Evolutionary conservation across 2,113 vertebrate genomes (phyloP), one percentile per base, ranked within the genome.

Genomic region (Garra rufa): DNA sequence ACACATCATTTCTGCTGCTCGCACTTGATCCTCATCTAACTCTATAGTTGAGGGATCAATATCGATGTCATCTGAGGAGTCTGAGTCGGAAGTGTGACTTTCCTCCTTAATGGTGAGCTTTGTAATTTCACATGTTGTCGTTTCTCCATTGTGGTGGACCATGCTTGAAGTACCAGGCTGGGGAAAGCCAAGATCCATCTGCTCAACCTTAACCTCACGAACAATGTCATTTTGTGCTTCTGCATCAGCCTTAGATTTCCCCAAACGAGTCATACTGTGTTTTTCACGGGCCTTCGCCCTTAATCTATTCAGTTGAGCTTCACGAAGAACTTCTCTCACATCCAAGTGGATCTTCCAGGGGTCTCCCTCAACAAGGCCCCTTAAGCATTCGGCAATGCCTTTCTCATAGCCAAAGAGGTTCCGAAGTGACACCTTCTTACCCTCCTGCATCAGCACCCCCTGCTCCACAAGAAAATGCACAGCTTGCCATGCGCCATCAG

Each of bases 1-100:
- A 83, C 96, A 96, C 63, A 97, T 94, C 92, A 95, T 95, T 83
- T 93, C 30, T 59, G 94, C 14, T 48, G 96, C 96, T 24, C 57
- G 88, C 65, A 92, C 55, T 43, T 97, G 96, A 84, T 95, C 93
- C n/a, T 7, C 76, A 65, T 97, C 96, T 69, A 95, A 65, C 0
- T 88, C 86, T 44, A 48, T 26, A 3, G 87, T 78, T 34, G 5
- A 26, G n/a, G 44, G 69, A 63, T 76, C 83, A 19, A 61, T 9
- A 21, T 55, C 41, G 5, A 44, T 28, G n/a, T 14, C 61, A 21
- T 55, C 10, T 1, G 74, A 48, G 34, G 46, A 38, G 26, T 80
- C 77, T 0, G 41, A 65, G 24, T 75, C 73, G 50, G 73, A 71
- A 44, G 41, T 24, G 43, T 4, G 41, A 15, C 13, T 19, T 57